phyloP scores from a whole-genome alignment of 2,888 invertebrate species.

The Rhimphoctona megacephalus region DNA sequence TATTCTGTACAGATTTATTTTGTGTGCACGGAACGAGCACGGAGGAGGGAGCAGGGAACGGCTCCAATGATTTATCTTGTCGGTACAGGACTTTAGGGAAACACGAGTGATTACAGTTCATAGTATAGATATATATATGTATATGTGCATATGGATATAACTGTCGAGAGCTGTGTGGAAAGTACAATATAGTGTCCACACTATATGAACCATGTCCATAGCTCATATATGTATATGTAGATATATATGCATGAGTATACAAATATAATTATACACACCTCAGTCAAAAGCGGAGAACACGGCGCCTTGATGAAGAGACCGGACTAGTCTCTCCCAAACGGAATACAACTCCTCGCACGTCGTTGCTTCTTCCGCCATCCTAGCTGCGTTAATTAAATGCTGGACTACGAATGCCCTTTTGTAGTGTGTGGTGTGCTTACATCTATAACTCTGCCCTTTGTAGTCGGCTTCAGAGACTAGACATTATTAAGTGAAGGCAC shows the following conservation, averaged over 20 bases:
- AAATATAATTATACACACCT: conserved; percentile 32
- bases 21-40: not conserved
- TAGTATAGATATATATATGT: not conserved
- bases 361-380: conserved; percentile 22
- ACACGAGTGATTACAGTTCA: conserved; percentile 30
- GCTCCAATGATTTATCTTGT: conserved; percentile 47
- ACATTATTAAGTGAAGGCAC: not conserved
- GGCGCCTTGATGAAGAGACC: conserved; percentile 50
- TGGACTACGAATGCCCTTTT: conserved; percentile 1
- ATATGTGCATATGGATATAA: conserved; percentile 11
- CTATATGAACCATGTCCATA: not conserved
- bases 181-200: conserved; percentile 6
- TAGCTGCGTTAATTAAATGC: conserved; percentile 51
- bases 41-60: not conserved
- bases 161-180: conserved; percentile 29
- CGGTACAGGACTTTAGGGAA: conserved; percentile 26
- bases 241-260: not conserved
- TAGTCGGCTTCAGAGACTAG: not conserved
- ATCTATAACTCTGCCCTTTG: not conserved
- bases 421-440: not conserved
- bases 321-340: conserved; percentile 35
- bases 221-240: not conserved
- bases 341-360: conserved; percentile 26
- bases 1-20: conserved; percentile 13
- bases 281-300: conserved; percentile 26